A percentile compares a stretch with the other conserved stretches of the same genome.
phyloP scores from a whole-genome alignment of 2,797 vertebrate species.

The Typhlichthys subterraneus region DNA sequence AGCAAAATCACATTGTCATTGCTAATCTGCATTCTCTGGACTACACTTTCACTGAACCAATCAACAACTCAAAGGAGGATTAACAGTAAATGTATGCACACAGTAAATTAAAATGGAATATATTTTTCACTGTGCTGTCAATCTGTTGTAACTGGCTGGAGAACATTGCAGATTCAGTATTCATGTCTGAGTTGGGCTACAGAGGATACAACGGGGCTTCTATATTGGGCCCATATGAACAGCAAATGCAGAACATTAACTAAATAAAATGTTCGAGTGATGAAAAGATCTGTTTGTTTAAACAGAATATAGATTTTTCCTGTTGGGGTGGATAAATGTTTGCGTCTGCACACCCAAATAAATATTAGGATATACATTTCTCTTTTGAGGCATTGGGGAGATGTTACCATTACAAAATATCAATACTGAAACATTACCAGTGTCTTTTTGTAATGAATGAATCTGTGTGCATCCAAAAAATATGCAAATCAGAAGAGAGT shows the following conservation, averaged over 20 bases:
- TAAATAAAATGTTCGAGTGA: conserved; percentile 6
- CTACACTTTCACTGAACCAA: conserved; percentile 57
- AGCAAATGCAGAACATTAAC: conserved; percentile 19
- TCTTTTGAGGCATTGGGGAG: conserved; percentile 17
- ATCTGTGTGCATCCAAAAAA: conserved; percentile 15
- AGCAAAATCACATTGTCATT: conserved; percentile 30
- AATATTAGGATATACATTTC: background rate
- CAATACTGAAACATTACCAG: background rate
- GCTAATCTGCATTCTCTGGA: conserved; percentile 39
- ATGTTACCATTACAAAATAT: conserved; percentile 1
- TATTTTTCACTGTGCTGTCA: conserved; percentile 52
- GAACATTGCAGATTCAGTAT: conserved; percentile 30
- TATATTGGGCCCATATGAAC: conserved; percentile 16
- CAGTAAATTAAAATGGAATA: too few species aligned
- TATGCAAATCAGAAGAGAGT: conserved; percentile 16
- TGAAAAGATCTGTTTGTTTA: too few species aligned
- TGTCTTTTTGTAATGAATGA: conserved; percentile 24
- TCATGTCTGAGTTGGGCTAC: conserved; percentile 20
- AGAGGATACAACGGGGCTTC: conserved; percentile 13
- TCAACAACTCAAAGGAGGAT: conserved; percentile 44
- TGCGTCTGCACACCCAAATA: too few species aligned
- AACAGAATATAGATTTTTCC: too few species aligned
- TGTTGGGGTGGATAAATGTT: too few species aligned
- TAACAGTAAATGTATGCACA: conserved; percentile 45
- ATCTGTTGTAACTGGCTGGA: conserved; percentile 47